A percentile compares a stretch with the other conserved stretches of the same genome.
These are phyloP conservation scores for Fundulus diaphanus DNA, from an alignment of 2,797 vertebrate species.

Conservation along the genomic window DNA sequence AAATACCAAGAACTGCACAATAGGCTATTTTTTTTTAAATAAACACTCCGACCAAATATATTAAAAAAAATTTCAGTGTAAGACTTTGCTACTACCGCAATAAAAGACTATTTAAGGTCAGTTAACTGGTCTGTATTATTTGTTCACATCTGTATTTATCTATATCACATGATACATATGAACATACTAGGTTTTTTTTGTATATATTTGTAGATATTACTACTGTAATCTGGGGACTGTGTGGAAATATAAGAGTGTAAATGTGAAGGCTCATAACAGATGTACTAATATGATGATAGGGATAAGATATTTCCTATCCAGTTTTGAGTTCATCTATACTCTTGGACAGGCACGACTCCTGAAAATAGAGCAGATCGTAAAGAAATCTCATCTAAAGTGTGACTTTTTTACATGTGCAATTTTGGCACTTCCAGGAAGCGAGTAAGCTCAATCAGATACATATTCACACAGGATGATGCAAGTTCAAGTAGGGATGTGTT, in stretches of 20 bases:
- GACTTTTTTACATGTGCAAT: background rate
- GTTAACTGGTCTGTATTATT: background rate
- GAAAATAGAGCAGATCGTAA: background rate
- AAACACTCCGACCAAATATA: no score
- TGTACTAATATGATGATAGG: background rate
- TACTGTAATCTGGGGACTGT: background rate
- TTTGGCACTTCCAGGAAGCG: background rate
- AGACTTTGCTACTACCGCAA: background rate
- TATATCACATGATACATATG: background rate
- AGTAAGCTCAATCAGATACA: conserved; percentile 1
- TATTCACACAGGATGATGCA: conserved; percentile 9
- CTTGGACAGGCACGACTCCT: background rate
- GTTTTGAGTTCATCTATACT: background rate
- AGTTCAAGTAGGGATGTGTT: conserved; percentile 8
- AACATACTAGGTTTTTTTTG: background rate
- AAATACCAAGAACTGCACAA: background rate
- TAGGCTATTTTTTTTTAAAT: background rate
- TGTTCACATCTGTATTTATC: background rate
- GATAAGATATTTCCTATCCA: background rate
- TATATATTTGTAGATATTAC: background rate
- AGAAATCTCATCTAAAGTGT: background rate
- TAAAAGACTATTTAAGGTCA: background rate
- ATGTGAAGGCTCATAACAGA: background rate
- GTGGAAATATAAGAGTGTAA: background rate
- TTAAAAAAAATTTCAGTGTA: background rate